Evolutionary conservation across 2,113 vertebrate species (phyloP), one percentile per base, ranked within the genome.

Genomic region (Synodontis membranacea): DNA sequence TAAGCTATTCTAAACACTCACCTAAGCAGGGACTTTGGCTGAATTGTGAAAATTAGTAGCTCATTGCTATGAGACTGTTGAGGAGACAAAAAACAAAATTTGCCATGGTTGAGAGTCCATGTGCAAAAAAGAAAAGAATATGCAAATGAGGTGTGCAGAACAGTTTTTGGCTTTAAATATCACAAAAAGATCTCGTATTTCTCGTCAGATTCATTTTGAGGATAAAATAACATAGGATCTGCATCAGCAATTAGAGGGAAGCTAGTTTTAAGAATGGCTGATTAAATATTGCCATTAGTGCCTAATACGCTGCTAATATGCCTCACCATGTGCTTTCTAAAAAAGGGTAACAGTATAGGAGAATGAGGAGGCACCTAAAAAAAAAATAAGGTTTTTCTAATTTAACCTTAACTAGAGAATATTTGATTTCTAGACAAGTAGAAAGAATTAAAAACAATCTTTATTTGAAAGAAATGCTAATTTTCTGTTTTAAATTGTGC

Each of bases 31-130:
- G 98, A 97, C 93, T 98, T 95, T 25, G 98, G 97, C 84, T 98
- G 97, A 52, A 99, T 95, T 15, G 94, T 97, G 91, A 99, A 98
- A 89, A 97, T 91, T 0, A 99, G 94, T 52, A 99, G 92, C 92
- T 98, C 96, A 0, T 98, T 99, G 88, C 97, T 99, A 91, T 99
- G 98, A 91, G 96, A 97, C 97, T 99, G 94, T 44, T 80, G 37
- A 62, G 8, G 37, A 66, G 31, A 83, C 48, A 75, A 54, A 54
- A 86, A 80, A 68, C 66, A 34, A 21, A 52, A 52, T 60, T 8
- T 11, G 34, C 37, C 15, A 56, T n/a, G 34, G 1, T 54, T 80
- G 34, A 80, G 50, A 54, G 23, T 56, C 10, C 17, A 39, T 80
- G 78, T 34, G 15, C 0, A n/a, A 79, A 79, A n/a, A n/a, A 74